Percentiles rank a stretch among this genome's conserved stretches.
Conservation (phyloP, 1,140 invertebrate genomes). For the Saxidomus purpurata region DNA sequence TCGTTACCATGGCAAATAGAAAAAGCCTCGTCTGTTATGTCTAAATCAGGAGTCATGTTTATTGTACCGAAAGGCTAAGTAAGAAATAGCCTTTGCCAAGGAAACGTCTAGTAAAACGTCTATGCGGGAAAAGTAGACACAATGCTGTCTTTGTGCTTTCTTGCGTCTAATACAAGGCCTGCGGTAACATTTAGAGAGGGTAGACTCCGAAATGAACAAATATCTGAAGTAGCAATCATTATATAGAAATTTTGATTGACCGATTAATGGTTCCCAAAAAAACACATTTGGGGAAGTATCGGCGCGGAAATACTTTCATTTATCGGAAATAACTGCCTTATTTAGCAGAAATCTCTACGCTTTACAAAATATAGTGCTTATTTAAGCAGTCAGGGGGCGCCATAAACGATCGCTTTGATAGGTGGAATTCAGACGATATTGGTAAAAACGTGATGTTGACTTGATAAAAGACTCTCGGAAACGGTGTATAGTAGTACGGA, state of each 20-base stretch:
- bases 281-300: slow-evolving; percentile 32
- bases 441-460: slow-evolving; percentile 9
- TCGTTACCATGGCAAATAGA: not conserved
- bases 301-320: slow-evolving; percentile 21
- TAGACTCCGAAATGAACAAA: not conserved
- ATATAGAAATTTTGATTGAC: slow-evolving; percentile 23
- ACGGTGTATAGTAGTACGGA: not conserved
- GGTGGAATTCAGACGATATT: slow-evolving; percentile 8
- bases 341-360: slow-evolving; percentile 38
- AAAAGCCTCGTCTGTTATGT: not conserved
- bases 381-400: slow-evolving; percentile 25
- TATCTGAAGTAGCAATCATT: not conserved
- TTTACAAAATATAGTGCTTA: slow-evolving; percentile 41
- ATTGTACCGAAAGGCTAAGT: not conserved
- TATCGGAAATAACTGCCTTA: slow-evolving; percentile 51
- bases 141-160: not conserved
- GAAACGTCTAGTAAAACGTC: not conserved
- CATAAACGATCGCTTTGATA: slow-evolving; percentile 29
- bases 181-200: not conserved
- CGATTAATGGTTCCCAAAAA: slow-evolving; percentile 46
- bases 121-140: not conserved
- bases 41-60: not conserved
- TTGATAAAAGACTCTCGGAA: not conserved
- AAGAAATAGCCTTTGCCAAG: not conserved
- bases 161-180: not conserved